These are phyloP conservation scores for Trichacis sp. DNA, from an alignment of 2,888 invertebrate genomes.

Conservation along the genomic window DNA sequence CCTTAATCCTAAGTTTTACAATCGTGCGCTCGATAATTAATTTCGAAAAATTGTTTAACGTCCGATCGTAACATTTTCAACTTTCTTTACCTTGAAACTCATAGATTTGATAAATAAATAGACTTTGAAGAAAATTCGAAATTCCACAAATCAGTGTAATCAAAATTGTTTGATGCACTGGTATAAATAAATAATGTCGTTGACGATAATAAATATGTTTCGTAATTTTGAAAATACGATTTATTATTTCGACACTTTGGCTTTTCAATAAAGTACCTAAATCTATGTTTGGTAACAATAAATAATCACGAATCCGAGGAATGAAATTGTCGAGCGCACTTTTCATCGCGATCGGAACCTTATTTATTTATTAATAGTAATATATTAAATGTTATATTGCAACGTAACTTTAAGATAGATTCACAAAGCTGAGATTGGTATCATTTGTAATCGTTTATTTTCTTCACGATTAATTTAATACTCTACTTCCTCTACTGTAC, in stretches of 20 bases:
- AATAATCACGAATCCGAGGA: neutral
- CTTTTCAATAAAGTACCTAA: neutral
- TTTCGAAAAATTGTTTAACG: too few relatives aligned
- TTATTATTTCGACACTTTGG: too few relatives aligned
- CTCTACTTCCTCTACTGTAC: constrained; percentile 67
- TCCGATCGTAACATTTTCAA: too few relatives aligned
- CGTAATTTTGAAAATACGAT: too few relatives aligned
- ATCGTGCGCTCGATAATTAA: constrained; percentile 41
- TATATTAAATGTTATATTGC: constrained; percentile 64
- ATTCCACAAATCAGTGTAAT: too few relatives aligned
- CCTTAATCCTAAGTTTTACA: constrained; percentile 69
- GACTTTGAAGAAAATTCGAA: too few relatives aligned
- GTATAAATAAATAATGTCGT: too few relatives aligned
- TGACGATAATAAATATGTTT: too few relatives aligned
- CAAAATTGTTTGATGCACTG: too few relatives aligned
- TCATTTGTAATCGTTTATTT: constrained; percentile 58
- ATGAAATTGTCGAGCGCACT: constrained; percentile 33
- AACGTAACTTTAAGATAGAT: constrained; percentile 65
- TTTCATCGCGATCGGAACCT: constrained; percentile 35
- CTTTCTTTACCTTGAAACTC: too few relatives aligned
- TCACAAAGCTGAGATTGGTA: constrained; percentile 68
- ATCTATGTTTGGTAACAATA: neutral
- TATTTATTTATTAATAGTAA: constrained; percentile 47
- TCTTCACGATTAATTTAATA: constrained; percentile 57
- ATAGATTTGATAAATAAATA: too few relatives aligned